Conservation (phyloP, 2,888 invertebrate genomes). For the Gymnosoma rotundatum region DNA sequence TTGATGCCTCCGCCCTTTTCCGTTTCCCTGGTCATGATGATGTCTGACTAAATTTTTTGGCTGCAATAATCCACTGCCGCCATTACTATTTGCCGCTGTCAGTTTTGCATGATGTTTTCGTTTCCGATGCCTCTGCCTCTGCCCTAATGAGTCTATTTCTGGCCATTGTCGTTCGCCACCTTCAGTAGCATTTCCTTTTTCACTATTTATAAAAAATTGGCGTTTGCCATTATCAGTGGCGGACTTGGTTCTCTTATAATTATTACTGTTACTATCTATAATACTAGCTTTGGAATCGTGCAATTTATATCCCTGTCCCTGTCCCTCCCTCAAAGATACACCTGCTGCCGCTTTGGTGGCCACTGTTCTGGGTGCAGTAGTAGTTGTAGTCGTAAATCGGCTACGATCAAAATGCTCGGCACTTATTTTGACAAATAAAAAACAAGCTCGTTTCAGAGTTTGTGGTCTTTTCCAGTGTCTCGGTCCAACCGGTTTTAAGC, state of each 20-base stretch:
- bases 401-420: slow-evolving; percentile 73
- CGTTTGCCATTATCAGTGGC: slow-evolving; percentile 43
- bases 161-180: slow-evolving; percentile 36
- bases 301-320: slow-evolving; percentile 50
- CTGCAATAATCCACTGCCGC: slow-evolving; percentile 73
- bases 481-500: slow-evolving; percentile 77
- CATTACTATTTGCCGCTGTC: slow-evolving; percentile 40
- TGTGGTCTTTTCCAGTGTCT: slow-evolving; percentile 73
- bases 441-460: slow-evolving; percentile 75
- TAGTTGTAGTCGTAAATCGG: slow-evolving; percentile 66
- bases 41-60: slow-evolving; percentile 78
- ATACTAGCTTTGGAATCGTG: slow-evolving; percentile 71
- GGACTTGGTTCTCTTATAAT: slow-evolving; percentile 51
- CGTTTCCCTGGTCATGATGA: slow-evolving; percentile 75
- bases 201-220: slow-evolving; percentile 56
- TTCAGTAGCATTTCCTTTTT: slow-evolving; percentile 69
- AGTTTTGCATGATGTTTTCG: slow-evolving; percentile 71
- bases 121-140: slow-evolving; percentile 69
- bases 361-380: slow-evolving; percentile 38
- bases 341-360: slow-evolving; percentile 33
- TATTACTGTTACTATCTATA: slow-evolving; percentile 71
- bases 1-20: slow-evolving; percentile 72
- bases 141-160: slow-evolving; percentile 12
- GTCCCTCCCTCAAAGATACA: slow-evolving; percentile 50
- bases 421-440: slow-evolving; percentile 75